These are phyloP conservation scores for Lagenorhynchus albirostris DNA, from an alignment of 2,113 vertebrate genomes.

Conservation along the genomic window DNA sequence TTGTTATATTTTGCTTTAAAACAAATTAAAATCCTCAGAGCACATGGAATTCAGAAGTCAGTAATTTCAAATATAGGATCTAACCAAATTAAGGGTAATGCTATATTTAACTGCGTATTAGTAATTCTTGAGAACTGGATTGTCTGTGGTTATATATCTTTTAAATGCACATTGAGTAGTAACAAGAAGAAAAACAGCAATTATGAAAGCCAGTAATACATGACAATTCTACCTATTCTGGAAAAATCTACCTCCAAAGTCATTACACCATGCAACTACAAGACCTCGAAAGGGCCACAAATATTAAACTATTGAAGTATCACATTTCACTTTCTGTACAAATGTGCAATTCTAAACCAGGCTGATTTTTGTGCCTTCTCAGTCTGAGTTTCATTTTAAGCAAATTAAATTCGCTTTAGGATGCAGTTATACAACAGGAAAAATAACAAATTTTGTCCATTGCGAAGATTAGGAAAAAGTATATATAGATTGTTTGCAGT, in stretches of 20 bases:
- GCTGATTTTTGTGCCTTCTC: background rate
- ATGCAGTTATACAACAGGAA: background rate
- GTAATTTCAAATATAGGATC: background rate
- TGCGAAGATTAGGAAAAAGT: background rate
- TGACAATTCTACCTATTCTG: background rate
- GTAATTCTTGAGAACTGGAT: background rate
- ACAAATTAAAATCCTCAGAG: background rate
- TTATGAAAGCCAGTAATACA: background rate
- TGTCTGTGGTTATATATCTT: background rate
- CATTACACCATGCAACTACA: background rate
- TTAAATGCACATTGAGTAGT: background rate
- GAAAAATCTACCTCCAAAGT: background rate
- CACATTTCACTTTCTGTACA: background rate
- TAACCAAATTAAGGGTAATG: background rate
- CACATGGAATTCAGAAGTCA: background rate
- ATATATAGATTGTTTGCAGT: background rate
- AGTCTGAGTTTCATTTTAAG: background rate
- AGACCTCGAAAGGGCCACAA: background rate
- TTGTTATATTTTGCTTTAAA: background rate
- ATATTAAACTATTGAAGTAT: background rate
- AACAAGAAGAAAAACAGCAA: background rate
- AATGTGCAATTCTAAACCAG: background rate
- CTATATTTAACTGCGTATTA: background rate
- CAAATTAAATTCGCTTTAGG: conserved; percentile 20
- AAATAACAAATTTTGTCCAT: background rate